Evolutionary conservation across 2,113 vertebrate species (phyloP), one percentile per base, ranked within the genome.

Genomic region (Narcine bancroftii): DNA sequence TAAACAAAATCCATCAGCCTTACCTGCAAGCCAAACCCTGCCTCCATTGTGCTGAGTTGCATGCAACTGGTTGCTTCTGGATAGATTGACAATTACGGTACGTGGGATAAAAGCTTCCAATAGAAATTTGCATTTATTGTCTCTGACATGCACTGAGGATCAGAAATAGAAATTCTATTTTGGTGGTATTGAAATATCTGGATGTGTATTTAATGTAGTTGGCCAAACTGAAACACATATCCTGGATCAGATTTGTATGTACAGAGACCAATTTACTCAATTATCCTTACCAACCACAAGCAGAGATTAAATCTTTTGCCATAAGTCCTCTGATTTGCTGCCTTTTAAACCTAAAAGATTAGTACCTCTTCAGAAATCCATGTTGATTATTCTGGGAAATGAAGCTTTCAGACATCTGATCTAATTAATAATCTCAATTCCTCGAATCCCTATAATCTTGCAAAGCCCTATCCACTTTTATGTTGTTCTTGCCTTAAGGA

Each of bases 101-200:
- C n/a, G n/a, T n/a, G n/a, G n/a, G n/a, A 10, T 9, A 36, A n/a
- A n/a, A 11, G n/a, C 11, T 36, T 2, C 0, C 0, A 13, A 36
- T 11, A 36, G 10, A 19, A 3, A n/a, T 36, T 73, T 73, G 72
- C 33, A 73, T 73, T 36, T 11, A 36, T 73, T 13, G 15, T 3
- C 33, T 29, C 26, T 1, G 3, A 0, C 33, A n/a, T 9, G 26
- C 33, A 2, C 36, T n/a, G n/a, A n/a, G n/a, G n/a, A 66, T 66
- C 65, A 21, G 17, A 66, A 66, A 21, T n/a, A n/a, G 6, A 63
- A 63, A 21, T 66, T 66, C 17, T 66, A 66, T 66, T 66, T 66
- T 66, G 65, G 24, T 66, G 3, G 65, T 15, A 24, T 24, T 66
- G 65, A 66, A 21, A 66, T 66, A 19, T 21, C 24, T 66, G 11